phyloP scores from a whole-genome alignment of 1,140 invertebrate species.

The Diabrotica virgifera region DNA sequence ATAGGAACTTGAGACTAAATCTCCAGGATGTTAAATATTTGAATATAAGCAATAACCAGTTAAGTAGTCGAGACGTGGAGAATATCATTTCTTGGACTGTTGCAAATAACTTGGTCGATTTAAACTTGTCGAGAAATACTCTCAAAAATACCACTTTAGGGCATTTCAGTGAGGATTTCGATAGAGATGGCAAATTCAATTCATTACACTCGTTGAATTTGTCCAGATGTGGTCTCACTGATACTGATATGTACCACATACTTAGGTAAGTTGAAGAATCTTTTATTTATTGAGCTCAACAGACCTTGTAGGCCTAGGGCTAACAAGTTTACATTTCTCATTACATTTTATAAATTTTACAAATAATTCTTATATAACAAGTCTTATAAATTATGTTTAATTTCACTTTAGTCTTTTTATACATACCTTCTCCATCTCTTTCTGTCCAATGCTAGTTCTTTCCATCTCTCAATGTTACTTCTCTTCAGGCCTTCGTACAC shows the following conservation, averaged over 20 bases:
- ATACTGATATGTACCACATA: conserved; percentile 58
- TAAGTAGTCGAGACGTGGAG: conserved; percentile 49
- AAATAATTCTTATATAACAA: too few species aligned
- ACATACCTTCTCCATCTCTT: too few species aligned
- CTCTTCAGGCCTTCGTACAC: too few species aligned
- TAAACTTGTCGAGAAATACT: conserved; percentile 49
- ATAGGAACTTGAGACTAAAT: conserved; percentile 47
- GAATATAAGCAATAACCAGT: conserved; percentile 57
- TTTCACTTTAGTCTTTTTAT: too few species aligned
- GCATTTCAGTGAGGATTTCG: conserved; percentile 45
- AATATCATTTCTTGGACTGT: conserved; percentile 48
- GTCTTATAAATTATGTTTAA: too few species aligned
- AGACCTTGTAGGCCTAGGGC: too few species aligned
- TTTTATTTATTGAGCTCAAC: too few species aligned
- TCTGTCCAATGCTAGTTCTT: too few species aligned
- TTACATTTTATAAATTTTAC: too few species aligned
- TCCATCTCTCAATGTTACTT: too few species aligned
- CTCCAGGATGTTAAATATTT: conserved; percentile 52
- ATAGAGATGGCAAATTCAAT: conserved; percentile 43
- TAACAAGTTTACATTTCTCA: too few species aligned
- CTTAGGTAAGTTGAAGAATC: conserved; percentile 45
- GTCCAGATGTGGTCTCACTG: conserved; percentile 56
- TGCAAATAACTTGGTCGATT: conserved; percentile 46
- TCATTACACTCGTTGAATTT: conserved; percentile 50
- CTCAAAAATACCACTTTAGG: conserved; percentile 43